Evolutionary conservation across 2,797 vertebrate species (phyloP).

Genomic region (Anisognathus igniventris): DNA sequence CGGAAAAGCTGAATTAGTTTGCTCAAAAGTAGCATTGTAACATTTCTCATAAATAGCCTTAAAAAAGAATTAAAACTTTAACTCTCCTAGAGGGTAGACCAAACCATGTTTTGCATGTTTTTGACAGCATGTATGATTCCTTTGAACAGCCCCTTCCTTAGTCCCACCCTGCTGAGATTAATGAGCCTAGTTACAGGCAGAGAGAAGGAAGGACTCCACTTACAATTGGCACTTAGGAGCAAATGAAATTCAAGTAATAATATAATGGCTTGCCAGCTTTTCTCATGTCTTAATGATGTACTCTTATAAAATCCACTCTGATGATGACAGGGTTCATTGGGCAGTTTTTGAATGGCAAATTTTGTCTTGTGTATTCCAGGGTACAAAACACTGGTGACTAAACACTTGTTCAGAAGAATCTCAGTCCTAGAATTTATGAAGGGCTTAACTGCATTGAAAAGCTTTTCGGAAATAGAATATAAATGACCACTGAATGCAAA

Average conservation of each 20-base stretch:
- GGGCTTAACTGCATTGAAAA: not conserved
- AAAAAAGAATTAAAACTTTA: not conserved
- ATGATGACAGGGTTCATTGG: not conserved
- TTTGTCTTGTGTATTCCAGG: not conserved
- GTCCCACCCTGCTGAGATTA: not conserved
- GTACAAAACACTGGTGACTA: not conserved
- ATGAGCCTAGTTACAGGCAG: not conserved
- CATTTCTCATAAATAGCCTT: not conserved
- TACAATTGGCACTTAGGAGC: not conserved
- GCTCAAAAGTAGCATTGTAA: not conserved
- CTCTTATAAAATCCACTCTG: not conserved
- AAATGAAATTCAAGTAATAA: not conserved
- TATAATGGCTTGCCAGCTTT: not conserved
- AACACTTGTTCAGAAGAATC: not conserved
- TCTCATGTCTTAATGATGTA: not conserved
- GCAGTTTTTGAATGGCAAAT: not conserved
- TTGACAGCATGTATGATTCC: not conserved
- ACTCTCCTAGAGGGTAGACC: not conserved
- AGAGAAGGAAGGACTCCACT: not conserved
- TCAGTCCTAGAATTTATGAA: not conserved
- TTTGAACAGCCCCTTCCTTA: not conserved
- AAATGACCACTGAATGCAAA: not conserved
- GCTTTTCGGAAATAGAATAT: not conserved
- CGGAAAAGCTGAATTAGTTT: not conserved
- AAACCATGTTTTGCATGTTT: not conserved